These are phyloP conservation scores for Pectinophora gossypiella DNA, from an alignment of 1,140 invertebrate genomes.

Conservation along the genomic window DNA sequence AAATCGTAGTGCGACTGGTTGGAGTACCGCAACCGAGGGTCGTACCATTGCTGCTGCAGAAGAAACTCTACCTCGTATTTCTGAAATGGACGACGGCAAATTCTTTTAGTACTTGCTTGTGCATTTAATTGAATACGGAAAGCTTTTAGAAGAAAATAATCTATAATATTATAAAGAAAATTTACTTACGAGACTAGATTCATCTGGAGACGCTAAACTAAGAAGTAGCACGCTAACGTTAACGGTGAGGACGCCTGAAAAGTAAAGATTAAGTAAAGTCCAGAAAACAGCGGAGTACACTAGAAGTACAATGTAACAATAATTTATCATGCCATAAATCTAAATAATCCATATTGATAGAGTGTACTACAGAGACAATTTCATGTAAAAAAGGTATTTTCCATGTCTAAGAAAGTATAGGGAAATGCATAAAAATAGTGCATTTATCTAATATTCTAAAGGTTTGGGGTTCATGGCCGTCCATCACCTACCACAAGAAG, in stretches of 20 bases:
- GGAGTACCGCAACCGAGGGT: constrained; percentile 89
- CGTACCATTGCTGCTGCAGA: constrained; percentile 93
- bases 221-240: constrained; percentile 95
- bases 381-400: no score
- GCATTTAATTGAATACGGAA: background rate
- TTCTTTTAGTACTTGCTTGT: background rate
- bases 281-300: no score
- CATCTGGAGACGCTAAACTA: constrained; percentile 94
- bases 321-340: no score
- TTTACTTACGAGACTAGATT: constrained; percentile 92
- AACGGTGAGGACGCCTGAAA: constrained; percentile 91
- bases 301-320: no score
- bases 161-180: no score
- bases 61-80: constrained; percentile 97
- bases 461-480: no score
- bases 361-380: no score
- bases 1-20: constrained; percentile 90
- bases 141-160: background rate
- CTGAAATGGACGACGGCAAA: constrained; percentile 71
- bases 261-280: constrained; percentile 10
- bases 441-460: no score
- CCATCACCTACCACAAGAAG: no score
- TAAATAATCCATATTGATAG: no score
- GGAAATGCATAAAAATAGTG: no score
- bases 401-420: no score